phyloP scores from a whole-genome alignment of 2,888 invertebrate species.

The Drosophila anomalata region DNA sequence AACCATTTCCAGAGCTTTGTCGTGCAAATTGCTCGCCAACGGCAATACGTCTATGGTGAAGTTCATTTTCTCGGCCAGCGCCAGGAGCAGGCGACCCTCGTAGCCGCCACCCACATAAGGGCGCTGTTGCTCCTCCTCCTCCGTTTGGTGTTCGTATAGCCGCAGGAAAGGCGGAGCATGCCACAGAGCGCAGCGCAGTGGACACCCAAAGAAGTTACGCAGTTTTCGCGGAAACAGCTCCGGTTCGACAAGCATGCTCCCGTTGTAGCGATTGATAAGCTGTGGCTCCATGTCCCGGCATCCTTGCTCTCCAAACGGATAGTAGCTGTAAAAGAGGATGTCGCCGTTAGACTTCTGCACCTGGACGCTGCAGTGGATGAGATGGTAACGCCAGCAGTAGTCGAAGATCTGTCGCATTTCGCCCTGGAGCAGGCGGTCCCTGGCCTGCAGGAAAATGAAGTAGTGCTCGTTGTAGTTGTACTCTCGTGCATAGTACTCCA shows the following conservation, averaged over 20 bases:
- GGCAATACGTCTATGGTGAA: conserved; percentile 48
- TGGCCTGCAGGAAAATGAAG: conserved; percentile 73
- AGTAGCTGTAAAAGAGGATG: conserved; percentile 74
- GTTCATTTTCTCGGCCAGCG: conserved; percentile 61
- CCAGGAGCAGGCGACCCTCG: conserved; percentile 63
- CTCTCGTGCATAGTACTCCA: conserved; percentile 57
- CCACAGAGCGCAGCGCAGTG: conserved; percentile 53
- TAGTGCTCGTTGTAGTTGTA: conserved; percentile 75
- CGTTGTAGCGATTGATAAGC: conserved; percentile 63
- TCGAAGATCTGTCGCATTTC: conserved; percentile 72
- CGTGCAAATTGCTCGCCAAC: conserved; percentile 1
- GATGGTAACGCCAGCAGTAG: conserved; percentile 75
- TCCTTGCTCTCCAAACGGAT: conserved; percentile 59
- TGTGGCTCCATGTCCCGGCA: conserved; percentile 54
- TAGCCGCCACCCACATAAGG: conserved; percentile 50
- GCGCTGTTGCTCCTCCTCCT: background rate
- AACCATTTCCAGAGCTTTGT: conserved; percentile 53
- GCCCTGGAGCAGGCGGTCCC: conserved; percentile 48
- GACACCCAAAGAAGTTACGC: conserved; percentile 68
- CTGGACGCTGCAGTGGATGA: conserved; percentile 77
- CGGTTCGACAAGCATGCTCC: conserved; percentile 41
- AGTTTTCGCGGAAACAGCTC: conserved; percentile 67
- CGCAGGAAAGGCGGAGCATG: conserved; percentile 58
- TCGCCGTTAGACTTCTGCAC: conserved; percentile 69
- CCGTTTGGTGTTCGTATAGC: conserved; percentile 11